Evolutionary conservation across 1,140 invertebrate species (phyloP), one percentile per base, ranked within the genome.

Genomic region (Drosophila guanche): DNA sequence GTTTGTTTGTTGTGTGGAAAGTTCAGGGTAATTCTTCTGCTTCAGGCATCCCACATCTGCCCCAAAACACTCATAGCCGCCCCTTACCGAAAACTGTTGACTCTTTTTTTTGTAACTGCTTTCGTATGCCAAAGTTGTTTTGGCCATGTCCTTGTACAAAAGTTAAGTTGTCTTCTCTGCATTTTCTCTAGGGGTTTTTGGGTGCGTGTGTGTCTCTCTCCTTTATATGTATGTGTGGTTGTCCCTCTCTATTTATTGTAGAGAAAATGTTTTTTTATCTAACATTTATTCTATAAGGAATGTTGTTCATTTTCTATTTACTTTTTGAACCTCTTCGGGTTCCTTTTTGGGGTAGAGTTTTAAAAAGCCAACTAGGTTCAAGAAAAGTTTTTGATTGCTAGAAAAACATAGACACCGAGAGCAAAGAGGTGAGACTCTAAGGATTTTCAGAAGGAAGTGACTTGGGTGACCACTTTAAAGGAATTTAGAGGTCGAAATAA

Each of bases 321-420:
- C 33, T 40, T 45, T 55, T 55, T 65, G 72, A 53, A 51, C 27
- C 43, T 50, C 48, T 60, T 53, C 23, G 47, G 33, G 8, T 10
- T 37, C 53, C 10, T 14, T 22, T 20, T 50, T 41, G 0, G 6
- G 14, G n/a, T 29, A 47, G 23, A 33, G 10, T 37, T 54, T 54
- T 68, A n/a, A 25, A 42, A 67, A 46, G 40, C 51, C 55, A 72
- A 75, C 71, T 71, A 60, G 55, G 60, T 71, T 75, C 55, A 71
- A 71, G 66, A 59, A n/a, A 65, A 71, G 59, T 66, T 66, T 65
- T 60, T 52, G 60, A 75, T 65, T 75, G 54, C 10, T 41, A 57
- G 43, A 45, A 41, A 43, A 10, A 55, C 4, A 16, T 37, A 33
- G 1, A 10, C 2, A 51, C 14, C 14, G 12, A 42, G 23, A 25